Percentiles rank a stretch among this genome's conserved stretches.
Evolutionary conservation across 2,113 vertebrate genomes (phyloP).

Genomic region (Haemorhous mexicanus): DNA sequence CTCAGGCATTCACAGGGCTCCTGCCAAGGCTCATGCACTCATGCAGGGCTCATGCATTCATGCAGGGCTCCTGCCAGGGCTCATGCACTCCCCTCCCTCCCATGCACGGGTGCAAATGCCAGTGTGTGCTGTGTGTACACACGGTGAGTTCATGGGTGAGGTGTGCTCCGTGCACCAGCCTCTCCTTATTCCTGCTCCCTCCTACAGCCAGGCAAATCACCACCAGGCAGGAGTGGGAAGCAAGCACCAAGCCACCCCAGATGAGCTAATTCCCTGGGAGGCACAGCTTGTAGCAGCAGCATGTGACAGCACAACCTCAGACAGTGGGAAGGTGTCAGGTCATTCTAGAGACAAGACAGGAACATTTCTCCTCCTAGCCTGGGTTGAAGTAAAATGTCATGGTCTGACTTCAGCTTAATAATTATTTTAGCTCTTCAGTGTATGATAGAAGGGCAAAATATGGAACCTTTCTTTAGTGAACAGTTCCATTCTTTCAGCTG

Average conservation of each 20-base stretch:
- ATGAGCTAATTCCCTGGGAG: neutral
- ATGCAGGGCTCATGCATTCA: no score
- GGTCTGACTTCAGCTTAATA: neutral
- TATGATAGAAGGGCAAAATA: neutral
- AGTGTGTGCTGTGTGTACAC: rapidly evolving
- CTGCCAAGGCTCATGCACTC: no score
- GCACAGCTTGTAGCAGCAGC: neutral
- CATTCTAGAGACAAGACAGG: neutral
- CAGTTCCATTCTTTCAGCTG: neutral
- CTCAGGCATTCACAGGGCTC: neutral
- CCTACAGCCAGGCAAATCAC: neutral
- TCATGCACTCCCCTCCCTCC: neutral
- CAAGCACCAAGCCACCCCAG: neutral
- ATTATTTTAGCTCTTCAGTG: neutral
- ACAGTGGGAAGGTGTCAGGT: neutral
- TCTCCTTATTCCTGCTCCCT: neutral
- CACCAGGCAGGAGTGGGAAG: neutral
- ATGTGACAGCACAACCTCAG: neutral
- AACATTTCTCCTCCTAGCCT: neutral
- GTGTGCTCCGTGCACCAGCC: neutral
- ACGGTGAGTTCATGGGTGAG: neutral
- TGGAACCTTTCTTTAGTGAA: neutral
- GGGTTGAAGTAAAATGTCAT: neutral
- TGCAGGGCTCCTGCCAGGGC: neutral
- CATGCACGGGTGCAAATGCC: rapidly evolving